These are phyloP conservation scores for Willowsia nigromaculata DNA, from an alignment of 2,888 invertebrate species.

Conservation along the genomic window DNA sequence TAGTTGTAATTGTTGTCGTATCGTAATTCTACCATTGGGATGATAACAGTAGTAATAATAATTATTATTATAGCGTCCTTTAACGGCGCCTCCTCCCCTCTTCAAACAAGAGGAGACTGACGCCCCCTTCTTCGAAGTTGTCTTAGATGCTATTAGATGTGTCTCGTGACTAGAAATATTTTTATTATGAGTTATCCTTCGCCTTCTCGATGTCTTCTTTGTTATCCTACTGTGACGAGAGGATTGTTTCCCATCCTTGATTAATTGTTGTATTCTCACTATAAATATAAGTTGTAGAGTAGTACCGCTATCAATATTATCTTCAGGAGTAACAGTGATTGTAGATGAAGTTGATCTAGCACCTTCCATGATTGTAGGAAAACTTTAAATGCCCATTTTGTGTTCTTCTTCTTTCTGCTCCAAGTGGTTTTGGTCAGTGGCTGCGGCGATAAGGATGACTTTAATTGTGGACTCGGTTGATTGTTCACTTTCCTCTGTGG, in stretches of 20 bases:
- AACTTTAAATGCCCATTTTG: slow-evolving; percentile 67
- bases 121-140: too few relatives aligned
- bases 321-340: slow-evolving; percentile 15
- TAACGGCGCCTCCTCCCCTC: too few relatives aligned
- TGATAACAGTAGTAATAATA: too few relatives aligned
- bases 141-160: too few relatives aligned
- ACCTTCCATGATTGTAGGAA: slow-evolving; percentile 70
- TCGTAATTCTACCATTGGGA: too few relatives aligned
- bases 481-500: too few relatives aligned
- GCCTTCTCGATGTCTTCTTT: too few relatives aligned
- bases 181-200: too few relatives aligned
- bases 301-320: slow-evolving; percentile 42
- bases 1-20: too few relatives aligned
- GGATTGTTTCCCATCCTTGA: background rate
- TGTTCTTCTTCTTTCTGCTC: background rate
- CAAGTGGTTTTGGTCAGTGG: slow-evolving; percentile 14
- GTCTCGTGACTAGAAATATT: too few relatives aligned
- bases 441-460: background rate
- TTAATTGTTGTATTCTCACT: background rate
- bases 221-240: background rate
- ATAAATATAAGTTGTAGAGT: background rate
- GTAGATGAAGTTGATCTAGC: slow-evolving; percentile 49
- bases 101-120: too few relatives aligned
- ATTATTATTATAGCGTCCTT: too few relatives aligned
- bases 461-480: background rate